phyloP scores from a whole-genome alignment of 1,140 invertebrate genomes.

The Drosophila serrata region DNA sequence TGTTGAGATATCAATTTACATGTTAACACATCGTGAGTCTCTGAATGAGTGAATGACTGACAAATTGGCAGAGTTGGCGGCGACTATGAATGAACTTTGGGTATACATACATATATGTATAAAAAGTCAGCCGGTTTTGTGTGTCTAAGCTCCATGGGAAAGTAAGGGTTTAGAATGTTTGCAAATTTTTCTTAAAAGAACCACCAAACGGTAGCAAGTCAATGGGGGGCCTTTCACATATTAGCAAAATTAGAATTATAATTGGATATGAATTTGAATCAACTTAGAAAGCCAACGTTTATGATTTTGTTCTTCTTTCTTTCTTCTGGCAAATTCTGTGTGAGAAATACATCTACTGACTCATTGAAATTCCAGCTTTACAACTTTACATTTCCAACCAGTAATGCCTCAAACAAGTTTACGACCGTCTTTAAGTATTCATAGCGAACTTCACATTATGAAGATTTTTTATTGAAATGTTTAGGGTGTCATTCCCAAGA shows the following conservation, averaged over 20 bases:
- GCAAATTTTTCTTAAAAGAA: slow-evolving; percentile 5
- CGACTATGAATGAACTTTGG: slow-evolving; percentile 40
- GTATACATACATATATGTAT: too few relatives aligned
- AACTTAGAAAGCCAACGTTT: background rate
- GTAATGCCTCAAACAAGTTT: slow-evolving; percentile 10
- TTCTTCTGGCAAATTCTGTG: background rate
- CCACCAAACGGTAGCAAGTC: slow-evolving; percentile 27
- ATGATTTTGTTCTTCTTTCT: background rate
- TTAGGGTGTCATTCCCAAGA: slow-evolving; percentile 18
- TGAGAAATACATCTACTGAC: background rate
- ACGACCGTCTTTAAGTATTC: slow-evolving; percentile 19
- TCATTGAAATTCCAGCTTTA: background rate
- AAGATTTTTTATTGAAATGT: slow-evolving; percentile 25
- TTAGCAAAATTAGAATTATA: background rate
- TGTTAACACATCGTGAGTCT: slow-evolving; percentile 68
- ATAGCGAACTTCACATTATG: slow-evolving; percentile 4
- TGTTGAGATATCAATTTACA: slow-evolving; percentile 74
- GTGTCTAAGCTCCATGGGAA: slow-evolving; percentile 23
- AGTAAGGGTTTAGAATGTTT: slow-evolving; percentile 3
- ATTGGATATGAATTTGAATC: background rate
- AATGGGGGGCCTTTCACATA: slow-evolving; percentile 5
- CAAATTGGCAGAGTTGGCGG: slow-evolving; percentile 55
- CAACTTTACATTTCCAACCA: background rate
- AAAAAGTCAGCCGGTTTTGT: slow-evolving; percentile 11
- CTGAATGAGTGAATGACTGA: slow-evolving; percentile 52